Evolutionary conservation across 2,888 invertebrate genomes (phyloP).

Genomic region (Ophonus ardosiacus): DNA sequence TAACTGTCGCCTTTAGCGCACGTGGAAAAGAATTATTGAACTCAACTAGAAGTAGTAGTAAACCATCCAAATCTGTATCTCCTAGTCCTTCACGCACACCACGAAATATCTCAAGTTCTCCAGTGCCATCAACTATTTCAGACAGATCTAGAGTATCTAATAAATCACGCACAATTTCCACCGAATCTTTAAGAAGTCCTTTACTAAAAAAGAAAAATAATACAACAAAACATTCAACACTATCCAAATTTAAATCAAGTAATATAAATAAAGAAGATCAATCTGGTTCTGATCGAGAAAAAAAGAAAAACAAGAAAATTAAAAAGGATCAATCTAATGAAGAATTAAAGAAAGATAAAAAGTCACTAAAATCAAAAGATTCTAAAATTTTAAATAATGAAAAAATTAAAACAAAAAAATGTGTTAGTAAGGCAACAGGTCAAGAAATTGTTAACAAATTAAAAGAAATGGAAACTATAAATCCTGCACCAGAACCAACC

Average conservation of each 20-base stretch:
- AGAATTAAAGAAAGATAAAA: slow-evolving; percentile 70
- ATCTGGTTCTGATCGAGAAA: slow-evolving; percentile 58
- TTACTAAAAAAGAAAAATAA: slow-evolving; percentile 59
- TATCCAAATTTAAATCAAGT: slow-evolving; percentile 38
- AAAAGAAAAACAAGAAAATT: slow-evolving; percentile 71
- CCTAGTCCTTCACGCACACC: slow-evolving; percentile 65
- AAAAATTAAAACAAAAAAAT: slow-evolving; percentile 67
- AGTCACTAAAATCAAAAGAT: slow-evolving; percentile 69
- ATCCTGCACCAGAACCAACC: slow-evolving; percentile 66
- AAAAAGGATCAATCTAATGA: slow-evolving; percentile 73
- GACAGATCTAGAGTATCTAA: slow-evolving; percentile 68
- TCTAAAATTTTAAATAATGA: slow-evolving; percentile 68
- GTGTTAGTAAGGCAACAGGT: slow-evolving; percentile 70
- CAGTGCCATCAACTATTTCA: slow-evolving; percentile 68
- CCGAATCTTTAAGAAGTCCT: slow-evolving; percentile 71
- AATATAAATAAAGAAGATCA: slow-evolving; percentile 49
- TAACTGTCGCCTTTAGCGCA: slow-evolving; percentile 74
- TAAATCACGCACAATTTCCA: slow-evolving; percentile 69
- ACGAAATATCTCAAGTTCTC: slow-evolving; percentile 67
- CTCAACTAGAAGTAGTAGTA: slow-evolving; percentile 49
- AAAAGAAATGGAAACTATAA: slow-evolving; percentile 67
- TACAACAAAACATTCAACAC: slow-evolving; percentile 25
- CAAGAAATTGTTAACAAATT: slow-evolving; percentile 69
- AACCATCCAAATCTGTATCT: slow-evolving; percentile 54
- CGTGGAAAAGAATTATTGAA: slow-evolving; percentile 70